Evolutionary conservation across 37 sponge, comb jelly and placozoan genomes (phyloP).

Genomic region (Cladorhizidae sp.): DNA sequence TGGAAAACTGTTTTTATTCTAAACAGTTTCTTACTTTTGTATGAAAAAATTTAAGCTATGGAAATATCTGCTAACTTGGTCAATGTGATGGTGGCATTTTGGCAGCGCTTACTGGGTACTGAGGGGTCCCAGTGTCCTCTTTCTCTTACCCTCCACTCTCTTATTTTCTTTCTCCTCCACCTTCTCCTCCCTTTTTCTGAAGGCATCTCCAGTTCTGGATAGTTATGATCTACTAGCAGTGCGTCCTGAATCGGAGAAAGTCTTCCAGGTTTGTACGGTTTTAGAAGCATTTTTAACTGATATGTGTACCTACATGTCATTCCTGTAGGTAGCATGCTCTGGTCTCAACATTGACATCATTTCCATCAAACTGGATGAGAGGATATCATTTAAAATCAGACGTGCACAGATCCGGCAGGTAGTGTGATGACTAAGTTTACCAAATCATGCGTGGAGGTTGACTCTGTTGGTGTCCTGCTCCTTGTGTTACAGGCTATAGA

Average conservation of each 20-base stretch:
- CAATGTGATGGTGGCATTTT: too few relatives aligned
- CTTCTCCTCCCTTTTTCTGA: neutral
- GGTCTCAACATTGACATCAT: slow-evolving; percentile 65
- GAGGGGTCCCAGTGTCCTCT: too few relatives aligned
- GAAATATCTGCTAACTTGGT: too few relatives aligned
- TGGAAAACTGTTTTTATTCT: too few relatives aligned
- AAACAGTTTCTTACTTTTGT: too few relatives aligned
- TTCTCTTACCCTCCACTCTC: too few relatives aligned
- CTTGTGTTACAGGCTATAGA: slow-evolving; percentile 49
- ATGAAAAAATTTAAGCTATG: too few relatives aligned
- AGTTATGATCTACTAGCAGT: slow-evolving; percentile 66
- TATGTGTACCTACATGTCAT: neutral
- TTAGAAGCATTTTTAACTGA: neutral
- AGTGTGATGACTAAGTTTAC: neutral
- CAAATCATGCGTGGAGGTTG: neutral
- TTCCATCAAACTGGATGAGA: slow-evolving; percentile 52
- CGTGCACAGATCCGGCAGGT: slow-evolving; percentile 62
- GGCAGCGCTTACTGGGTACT: too few relatives aligned
- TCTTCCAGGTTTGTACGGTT: slow-evolving; percentile 39
- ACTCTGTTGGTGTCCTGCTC: too few relatives aligned
- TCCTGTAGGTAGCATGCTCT: slow-evolving; percentile 50
- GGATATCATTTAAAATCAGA: slow-evolving; percentile 62
- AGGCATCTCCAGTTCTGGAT: slow-evolving; percentile 31
- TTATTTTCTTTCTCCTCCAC: too few relatives aligned
- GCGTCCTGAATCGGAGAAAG: slow-evolving; percentile 46